Evolutionary conservation across 1,140 invertebrate genomes (phyloP), one percentile per base, ranked within the genome.

Genomic region (Drosophila sulfurigaster): DNA sequence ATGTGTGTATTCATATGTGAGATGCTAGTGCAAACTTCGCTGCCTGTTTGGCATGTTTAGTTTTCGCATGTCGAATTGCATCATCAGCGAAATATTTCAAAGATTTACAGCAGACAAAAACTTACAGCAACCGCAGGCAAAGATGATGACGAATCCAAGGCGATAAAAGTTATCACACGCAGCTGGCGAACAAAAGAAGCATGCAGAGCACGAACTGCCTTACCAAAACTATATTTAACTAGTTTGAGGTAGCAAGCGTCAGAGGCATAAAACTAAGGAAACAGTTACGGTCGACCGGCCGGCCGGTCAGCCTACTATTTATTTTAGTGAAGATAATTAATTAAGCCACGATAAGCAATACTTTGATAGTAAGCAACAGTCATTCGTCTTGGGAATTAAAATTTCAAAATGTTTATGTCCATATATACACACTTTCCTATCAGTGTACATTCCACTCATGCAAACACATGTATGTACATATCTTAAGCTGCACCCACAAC

Each of bases 271-370:
- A 58, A 46, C 41, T 68, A 46, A 46, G 56, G 15, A 60, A 35
- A 43, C 52, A 30, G 58, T 70, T 58, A 75, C 49, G 41, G 49
- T 75, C 41, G 57, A 60, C 56, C 56, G 64, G 64, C 64, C 70
- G 70, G 64, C 54, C 56, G 49, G 49, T 46, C 56, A 41, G 49
- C 30, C 52, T 49, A 51, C 35, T 58, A 46, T 65, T 48, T 60
- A 63, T 80, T 80, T 83, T 59, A 60, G 46, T 57, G 54, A 56
- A 80, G 69, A 80, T 88, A 87, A 87, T 82, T 87, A 87, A 83
- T 87, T 75, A 77, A 71, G 68, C 28, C 68, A 56, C 60, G 78
- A 88, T 88, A 88, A 89, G 64, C 49, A 38, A 60, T 28, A 4
- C 56, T 49, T 41, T 46, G 68, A 72, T 76, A 62, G 57, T 45